These are phyloP conservation scores for Uromys caudimaculatus DNA, from an alignment of 2,797 vertebrate species.

Conservation along the genomic window DNA sequence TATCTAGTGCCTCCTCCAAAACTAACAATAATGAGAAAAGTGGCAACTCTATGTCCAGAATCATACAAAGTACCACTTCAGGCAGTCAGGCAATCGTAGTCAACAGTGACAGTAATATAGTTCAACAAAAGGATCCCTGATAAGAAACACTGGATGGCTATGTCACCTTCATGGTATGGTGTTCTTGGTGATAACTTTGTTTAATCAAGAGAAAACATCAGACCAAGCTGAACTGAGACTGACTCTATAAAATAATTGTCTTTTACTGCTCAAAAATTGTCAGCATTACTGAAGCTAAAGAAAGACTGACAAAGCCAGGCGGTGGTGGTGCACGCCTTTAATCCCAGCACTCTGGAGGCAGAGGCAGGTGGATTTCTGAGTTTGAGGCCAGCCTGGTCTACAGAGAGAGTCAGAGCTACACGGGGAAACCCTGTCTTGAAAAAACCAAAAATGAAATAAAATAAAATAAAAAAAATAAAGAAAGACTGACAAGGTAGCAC, in stretches of 20 bases:
- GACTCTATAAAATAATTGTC: neutral
- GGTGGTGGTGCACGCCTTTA: too few relatives aligned
- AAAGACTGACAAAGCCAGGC: neutral
- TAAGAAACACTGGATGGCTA: neutral
- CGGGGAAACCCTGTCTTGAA: too few relatives aligned
- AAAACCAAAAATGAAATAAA: too few relatives aligned
- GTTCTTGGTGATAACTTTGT: neutral
- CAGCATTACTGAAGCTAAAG: neutral
- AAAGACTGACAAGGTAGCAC: neutral
- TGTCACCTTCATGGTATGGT: neutral
- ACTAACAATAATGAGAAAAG: slow-evolving; percentile 1
- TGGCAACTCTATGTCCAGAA: neutral
- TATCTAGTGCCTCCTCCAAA: neutral
- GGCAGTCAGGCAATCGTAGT: neutral
- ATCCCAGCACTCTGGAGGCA: too few relatives aligned
- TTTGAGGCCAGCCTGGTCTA: too few relatives aligned
- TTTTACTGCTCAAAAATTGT: neutral
- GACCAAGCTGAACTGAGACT: neutral
- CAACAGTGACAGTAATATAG: neutral
- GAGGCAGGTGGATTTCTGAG: too few relatives aligned
- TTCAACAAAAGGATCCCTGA: neutral
- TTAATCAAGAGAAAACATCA: neutral
- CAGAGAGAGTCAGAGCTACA: too few relatives aligned
- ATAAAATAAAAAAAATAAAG: too few relatives aligned
- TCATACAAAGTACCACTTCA: neutral